Conservation (phyloP, 2,888 invertebrate genomes). For the Andrena bicolor region DNA sequence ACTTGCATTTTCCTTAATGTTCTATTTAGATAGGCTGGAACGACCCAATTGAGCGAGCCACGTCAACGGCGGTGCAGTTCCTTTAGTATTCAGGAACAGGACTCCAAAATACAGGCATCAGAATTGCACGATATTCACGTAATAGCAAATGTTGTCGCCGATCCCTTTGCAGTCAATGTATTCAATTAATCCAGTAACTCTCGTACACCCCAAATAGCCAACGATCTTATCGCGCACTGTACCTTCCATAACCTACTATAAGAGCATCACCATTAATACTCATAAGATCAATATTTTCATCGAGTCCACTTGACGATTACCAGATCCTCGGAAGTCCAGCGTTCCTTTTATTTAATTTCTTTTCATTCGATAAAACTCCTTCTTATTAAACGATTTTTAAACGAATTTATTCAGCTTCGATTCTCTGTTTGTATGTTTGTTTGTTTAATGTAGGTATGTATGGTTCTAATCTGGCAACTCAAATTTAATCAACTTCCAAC, state of each 20-base stretch:
- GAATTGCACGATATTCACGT: not conserved
- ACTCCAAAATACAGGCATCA: not conserved
- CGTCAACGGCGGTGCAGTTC: not conserved
- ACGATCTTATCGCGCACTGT: constrained; percentile 71
- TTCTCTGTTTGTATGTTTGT: no score
- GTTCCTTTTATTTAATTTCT: no score
- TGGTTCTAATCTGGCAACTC: no score
- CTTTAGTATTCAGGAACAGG: not conserved
- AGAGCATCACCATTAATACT: constrained; percentile 66
- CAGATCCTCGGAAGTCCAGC: constrained; percentile 45
- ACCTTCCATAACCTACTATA: constrained; percentile 69
- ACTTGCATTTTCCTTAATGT: constrained; percentile 1
- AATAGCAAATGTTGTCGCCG: not conserved
- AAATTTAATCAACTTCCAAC: no score
- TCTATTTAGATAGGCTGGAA: constrained; percentile 23
- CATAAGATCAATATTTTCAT: constrained; percentile 34
- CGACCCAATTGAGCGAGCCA: constrained; percentile 23
- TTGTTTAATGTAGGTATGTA: no score
- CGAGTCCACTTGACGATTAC: constrained; percentile 30
- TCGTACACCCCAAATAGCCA: constrained; percentile 1
- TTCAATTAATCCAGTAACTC: not conserved
- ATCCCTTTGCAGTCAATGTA: not conserved
- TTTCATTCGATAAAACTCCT: no score
- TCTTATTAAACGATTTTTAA: no score
- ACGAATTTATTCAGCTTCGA: no score